These are phyloP conservation scores for Plebejus melissa DNA, from an alignment of 2,888 invertebrate species.

Conservation along the genomic window DNA sequence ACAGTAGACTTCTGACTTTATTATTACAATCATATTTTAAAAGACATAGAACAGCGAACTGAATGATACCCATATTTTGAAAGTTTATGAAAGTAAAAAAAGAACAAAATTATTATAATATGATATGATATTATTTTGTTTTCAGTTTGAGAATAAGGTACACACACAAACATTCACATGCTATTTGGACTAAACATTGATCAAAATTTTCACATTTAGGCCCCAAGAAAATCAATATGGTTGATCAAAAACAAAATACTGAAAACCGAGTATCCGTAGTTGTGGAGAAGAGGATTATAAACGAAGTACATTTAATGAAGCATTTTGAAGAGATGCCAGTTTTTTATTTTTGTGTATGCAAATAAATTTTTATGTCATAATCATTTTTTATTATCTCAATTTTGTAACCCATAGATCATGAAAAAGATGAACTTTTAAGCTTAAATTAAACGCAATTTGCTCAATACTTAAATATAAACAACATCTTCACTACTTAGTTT, in stretches of 20 bases:
- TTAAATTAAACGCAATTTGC: neutral
- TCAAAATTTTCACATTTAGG: slow-evolving; percentile 16
- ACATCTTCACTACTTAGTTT: neutral
- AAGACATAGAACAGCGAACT: neutral
- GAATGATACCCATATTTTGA: neutral
- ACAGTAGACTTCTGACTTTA: neutral
- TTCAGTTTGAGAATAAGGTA: slow-evolving; percentile 20
- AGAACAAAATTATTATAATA: too few relatives aligned
- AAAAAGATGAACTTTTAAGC: neutral
- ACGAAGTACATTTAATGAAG: slow-evolving; percentile 12
- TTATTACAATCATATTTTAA: slow-evolving; percentile 6
- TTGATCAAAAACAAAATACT: slow-evolving; percentile 26
- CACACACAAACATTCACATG: neutral
- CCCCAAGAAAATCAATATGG: slow-evolving; percentile 7
- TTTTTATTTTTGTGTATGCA: slow-evolving; percentile 19
- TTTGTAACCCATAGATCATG: slow-evolving; percentile 23
- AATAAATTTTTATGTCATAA: slow-evolving; percentile 20
- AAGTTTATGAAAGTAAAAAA: neutral
- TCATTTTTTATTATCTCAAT: slow-evolving; percentile 30
- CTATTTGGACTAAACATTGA: slow-evolving; percentile 11
- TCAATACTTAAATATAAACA: neutral
- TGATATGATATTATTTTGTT: slow-evolving; percentile 29
- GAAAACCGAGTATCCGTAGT: slow-evolving; percentile 13
- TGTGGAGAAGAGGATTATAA: neutral
- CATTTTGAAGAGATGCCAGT: slow-evolving; percentile 25